Conservation (phyloP, 2,113 vertebrate genomes). For the Stigmatopora argus region DNA sequence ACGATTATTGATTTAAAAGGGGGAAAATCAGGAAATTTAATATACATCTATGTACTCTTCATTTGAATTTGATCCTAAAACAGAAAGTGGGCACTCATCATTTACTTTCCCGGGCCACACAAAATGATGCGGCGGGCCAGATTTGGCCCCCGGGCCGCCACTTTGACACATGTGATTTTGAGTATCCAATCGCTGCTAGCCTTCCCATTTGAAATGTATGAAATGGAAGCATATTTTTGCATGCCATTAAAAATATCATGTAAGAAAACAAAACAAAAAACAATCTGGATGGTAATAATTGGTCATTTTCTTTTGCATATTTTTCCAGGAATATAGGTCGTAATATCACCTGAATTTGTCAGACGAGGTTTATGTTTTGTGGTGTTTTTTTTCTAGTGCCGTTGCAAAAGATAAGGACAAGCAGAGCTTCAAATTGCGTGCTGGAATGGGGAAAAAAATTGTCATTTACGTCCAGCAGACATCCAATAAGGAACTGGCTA, state of each 20-base stretch:
- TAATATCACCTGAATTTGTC: background rate
- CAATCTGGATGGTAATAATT: background rate
- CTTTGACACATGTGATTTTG: too few relatives aligned
- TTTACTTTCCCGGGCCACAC: too few relatives aligned
- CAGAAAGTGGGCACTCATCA: too few relatives aligned
- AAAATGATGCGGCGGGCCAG: too few relatives aligned
- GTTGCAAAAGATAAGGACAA: conserved; percentile 98
- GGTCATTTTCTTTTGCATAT: background rate
- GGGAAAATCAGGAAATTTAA: too few relatives aligned
- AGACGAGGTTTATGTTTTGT: background rate
- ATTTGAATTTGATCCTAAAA: too few relatives aligned
- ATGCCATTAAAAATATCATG: background rate
- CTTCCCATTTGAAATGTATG: too few relatives aligned
- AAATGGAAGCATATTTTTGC: too few relatives aligned
- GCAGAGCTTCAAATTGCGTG: conserved; percentile 95
- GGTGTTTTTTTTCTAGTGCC: conserved; percentile 71
- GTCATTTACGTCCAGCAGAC: conserved; percentile 96
- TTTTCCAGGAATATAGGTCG: background rate
- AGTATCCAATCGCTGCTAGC: too few relatives aligned
- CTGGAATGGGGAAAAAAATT: conserved; percentile 96
- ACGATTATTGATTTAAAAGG: too few relatives aligned
- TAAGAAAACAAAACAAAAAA: background rate
- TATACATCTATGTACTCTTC: too few relatives aligned
- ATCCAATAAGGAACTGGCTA: conserved; percentile 94
- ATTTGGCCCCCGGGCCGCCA: too few relatives aligned